A percentile compares a stretch with the other conserved stretches of the same genome.
phyloP scores from a whole-genome alignment of 2,888 invertebrate species.

The Oscheius sp. region DNA sequence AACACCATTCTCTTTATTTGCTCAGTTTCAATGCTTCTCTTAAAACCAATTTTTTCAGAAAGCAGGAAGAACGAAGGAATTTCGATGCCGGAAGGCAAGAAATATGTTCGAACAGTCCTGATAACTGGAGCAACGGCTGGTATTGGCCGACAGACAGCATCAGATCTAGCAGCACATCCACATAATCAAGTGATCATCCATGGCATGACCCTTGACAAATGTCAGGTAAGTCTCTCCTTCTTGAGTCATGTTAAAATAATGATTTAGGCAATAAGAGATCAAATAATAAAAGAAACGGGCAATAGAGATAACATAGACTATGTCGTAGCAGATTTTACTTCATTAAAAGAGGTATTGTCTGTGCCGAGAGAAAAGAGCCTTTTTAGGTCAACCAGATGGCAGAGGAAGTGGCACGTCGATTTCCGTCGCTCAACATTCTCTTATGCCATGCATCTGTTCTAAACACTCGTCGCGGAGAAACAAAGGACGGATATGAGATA shows the following conservation, averaged over 20 bases:
- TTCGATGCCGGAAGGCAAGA: constrained; percentile 27
- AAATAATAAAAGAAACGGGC: constrained; percentile 48
- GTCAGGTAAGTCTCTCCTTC: constrained; percentile 39
- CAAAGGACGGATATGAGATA: constrained; percentile 63
- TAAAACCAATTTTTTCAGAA: background rate
- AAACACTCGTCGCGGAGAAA: constrained; percentile 53
- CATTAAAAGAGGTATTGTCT: constrained; percentile 57
- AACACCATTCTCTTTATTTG: background rate
- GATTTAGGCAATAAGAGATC: constrained; percentile 46
- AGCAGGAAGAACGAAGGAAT: background rate
- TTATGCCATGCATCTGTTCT: constrained; percentile 67
- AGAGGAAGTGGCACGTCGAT: constrained; percentile 60
- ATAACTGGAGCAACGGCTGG: constrained; percentile 69
- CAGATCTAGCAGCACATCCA: constrained; percentile 54
- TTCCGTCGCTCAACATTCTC: constrained; percentile 63
- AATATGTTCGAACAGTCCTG: constrained; percentile 53
- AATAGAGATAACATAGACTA: constrained; percentile 57
- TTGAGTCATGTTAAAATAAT: background rate
- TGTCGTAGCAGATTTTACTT: constrained; percentile 60
- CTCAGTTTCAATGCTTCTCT: background rate
- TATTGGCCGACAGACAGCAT: constrained; percentile 57
- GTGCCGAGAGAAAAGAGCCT: background rate
- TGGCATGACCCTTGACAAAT: constrained; percentile 61
- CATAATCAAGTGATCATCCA: constrained; percentile 68
- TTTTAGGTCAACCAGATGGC: constrained; percentile 62